These are phyloP conservation scores for Protosalanx chinensis DNA, from an alignment of 2,797 vertebrate genomes.

Conservation along the genomic window DNA sequence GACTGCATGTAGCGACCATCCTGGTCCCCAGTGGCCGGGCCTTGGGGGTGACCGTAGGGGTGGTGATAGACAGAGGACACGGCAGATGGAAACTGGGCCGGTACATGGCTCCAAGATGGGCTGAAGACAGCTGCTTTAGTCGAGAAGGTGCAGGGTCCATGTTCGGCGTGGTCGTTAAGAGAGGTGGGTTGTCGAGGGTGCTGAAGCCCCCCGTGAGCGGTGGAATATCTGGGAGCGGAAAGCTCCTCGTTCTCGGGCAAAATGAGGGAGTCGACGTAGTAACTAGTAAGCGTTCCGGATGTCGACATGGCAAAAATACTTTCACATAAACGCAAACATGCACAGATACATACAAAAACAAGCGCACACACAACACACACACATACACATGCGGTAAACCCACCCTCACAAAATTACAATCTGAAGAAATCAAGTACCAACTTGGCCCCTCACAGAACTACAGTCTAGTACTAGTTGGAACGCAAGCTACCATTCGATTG, in stretches of 20 bases:
- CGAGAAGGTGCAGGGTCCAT: conserved; percentile 87
- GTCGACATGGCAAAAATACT: conserved; percentile 85
- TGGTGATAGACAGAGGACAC: conserved; percentile 86
- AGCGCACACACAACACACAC: conserved; percentile 22
- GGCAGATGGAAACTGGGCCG: conserved; percentile 78
- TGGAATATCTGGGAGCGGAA: conserved; percentile 78
- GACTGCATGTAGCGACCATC: conserved; percentile 91
- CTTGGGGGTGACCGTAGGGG: conserved; percentile 85
- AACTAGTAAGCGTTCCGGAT: conserved; percentile 90
- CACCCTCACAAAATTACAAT: conserved; percentile 89
- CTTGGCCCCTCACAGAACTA: conserved; percentile 88
- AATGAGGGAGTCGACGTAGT: conserved; percentile 96
- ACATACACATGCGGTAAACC: conserved; percentile 64
- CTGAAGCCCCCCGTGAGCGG: conserved; percentile 80
- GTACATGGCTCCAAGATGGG: conserved; percentile 87
- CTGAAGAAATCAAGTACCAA: conserved; percentile 93
- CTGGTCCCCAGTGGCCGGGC: conserved; percentile 78
- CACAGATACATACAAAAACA: conserved; percentile 33
- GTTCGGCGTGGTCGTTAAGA: conserved; percentile 82
- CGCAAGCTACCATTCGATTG: conserved; percentile 78
- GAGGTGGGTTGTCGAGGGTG: conserved; percentile 76
- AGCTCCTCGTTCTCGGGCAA: conserved; percentile 89
- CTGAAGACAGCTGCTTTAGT: conserved; percentile 86
- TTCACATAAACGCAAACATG: conserved; percentile 64
- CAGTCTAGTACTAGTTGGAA: conserved; percentile 93